Percentiles rank a stretch among this genome's conserved stretches.
phyloP scores from a whole-genome alignment of 2,888 invertebrate genomes.

The Leptura quadrifasciata region DNA sequence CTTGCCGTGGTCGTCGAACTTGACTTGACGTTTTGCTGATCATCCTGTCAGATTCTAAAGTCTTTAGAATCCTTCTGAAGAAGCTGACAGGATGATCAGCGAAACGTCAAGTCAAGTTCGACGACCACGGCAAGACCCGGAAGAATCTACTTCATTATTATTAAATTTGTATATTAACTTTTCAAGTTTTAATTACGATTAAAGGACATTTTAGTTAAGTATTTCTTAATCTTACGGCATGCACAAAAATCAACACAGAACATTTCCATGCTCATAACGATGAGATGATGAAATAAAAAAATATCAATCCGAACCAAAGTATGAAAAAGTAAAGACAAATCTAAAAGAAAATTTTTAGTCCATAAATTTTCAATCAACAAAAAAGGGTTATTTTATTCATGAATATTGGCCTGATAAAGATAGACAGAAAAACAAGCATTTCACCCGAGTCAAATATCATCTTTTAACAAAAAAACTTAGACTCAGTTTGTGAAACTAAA shows the following conservation, averaged over 20 bases:
- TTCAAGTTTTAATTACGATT: no score
- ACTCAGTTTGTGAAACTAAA: no score
- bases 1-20: no score
- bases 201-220: background rate
- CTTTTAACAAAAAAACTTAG: no score
- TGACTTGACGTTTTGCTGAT: no score
- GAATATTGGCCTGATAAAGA: conserved; percentile 15
- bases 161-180: background rate
- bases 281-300: conserved; percentile 18
- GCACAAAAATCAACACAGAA: conserved; percentile 25
- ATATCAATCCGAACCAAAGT: conserved; percentile 4
- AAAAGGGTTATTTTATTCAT: background rate
- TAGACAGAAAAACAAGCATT: background rate
- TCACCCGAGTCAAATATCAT: no score
- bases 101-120: no score
- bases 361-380: background rate
- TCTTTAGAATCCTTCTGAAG: no score
- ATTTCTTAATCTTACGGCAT: conserved; percentile 11
- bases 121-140: no score
- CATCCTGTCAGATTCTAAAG: no score
- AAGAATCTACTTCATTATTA: no score
- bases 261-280: conserved; percentile 14
- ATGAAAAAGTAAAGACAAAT: background rate
- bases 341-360: background rate
- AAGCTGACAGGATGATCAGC: no score